Percentiles rank a stretch among this genome's conserved stretches.
Conservation (phyloP, 2,797 vertebrate genomes). For the Coccyzus lansbergi region DNA sequence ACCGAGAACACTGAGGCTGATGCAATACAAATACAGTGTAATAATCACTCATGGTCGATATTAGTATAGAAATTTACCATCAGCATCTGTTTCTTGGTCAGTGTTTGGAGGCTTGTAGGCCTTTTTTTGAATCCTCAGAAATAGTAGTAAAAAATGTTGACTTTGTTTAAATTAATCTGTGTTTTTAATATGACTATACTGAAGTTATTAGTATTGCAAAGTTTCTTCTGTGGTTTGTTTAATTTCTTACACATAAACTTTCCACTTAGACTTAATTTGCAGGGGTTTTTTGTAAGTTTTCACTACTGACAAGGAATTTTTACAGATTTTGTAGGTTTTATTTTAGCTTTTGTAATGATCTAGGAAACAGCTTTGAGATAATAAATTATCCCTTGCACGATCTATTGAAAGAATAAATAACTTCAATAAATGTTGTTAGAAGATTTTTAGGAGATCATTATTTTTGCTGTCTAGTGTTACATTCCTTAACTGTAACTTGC, state of each 20-base stretch:
- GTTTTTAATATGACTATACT: neutral
- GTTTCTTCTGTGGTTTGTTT: neutral
- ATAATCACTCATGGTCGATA: neutral
- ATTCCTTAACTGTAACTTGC: neutral
- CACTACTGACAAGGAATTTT: neutral
- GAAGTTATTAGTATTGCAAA: neutral
- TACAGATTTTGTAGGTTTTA: neutral
- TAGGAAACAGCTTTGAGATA: neutral
- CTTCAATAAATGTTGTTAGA: neutral
- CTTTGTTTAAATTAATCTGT: neutral
- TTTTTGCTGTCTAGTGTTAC: neutral
- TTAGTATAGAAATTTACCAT: neutral
- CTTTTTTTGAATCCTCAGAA: neutral
- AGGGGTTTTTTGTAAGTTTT: neutral
- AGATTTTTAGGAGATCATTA: constrained; percentile 19
- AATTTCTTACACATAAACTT: neutral
- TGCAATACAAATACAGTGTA: neutral
- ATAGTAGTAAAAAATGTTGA: neutral
- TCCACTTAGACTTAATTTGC: neutral
- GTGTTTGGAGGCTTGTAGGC: neutral
- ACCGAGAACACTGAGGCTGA: fast-evolving
- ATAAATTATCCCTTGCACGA: neutral
- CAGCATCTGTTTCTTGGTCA: neutral
- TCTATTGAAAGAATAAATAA: neutral
- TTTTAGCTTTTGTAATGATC: neutral